Percentiles rank a stretch among this genome's conserved stretches.
phyloP scores from a whole-genome alignment of 2,113 vertebrate species.

The Lasiurus cinereus region DNA sequence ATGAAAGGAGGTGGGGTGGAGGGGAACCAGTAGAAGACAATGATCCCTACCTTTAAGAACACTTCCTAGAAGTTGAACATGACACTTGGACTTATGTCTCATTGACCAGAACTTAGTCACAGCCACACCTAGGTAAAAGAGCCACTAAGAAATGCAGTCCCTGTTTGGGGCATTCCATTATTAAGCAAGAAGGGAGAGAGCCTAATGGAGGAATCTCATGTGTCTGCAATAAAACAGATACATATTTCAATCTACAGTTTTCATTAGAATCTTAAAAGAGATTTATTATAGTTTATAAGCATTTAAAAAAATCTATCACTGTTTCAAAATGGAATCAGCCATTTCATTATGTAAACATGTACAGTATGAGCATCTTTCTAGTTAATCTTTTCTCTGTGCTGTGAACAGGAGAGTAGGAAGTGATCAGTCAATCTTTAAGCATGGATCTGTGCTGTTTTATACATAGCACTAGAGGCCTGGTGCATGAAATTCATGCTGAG shows the following conservation, averaged over 20 bases:
- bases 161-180: neutral
- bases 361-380: neutral
- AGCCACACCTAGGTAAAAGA: neutral
- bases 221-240: neutral
- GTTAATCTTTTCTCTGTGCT: neutral
- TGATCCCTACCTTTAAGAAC: neutral
- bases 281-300: neutral
- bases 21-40: neutral
- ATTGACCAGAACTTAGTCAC: neutral
- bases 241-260: neutral
- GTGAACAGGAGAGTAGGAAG: neutral
- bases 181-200: neutral
- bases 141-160: neutral
- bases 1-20: neutral
- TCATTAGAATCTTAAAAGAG: constrained; percentile 50
- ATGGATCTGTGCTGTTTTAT: neutral
- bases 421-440: neutral
- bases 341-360: neutral
- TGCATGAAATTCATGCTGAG: no score
- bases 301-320: neutral
- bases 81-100: neutral
- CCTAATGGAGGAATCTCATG: neutral
- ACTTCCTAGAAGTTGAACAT: neutral
- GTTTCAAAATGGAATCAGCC: neutral
- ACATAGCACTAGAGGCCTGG: no score